Percentiles rank a stretch among this genome's conserved stretches.
These are phyloP conservation scores for Chaetogeoica ovagalla DNA, from an alignment of 2,888 invertebrate species.

Conservation along the genomic window DNA sequence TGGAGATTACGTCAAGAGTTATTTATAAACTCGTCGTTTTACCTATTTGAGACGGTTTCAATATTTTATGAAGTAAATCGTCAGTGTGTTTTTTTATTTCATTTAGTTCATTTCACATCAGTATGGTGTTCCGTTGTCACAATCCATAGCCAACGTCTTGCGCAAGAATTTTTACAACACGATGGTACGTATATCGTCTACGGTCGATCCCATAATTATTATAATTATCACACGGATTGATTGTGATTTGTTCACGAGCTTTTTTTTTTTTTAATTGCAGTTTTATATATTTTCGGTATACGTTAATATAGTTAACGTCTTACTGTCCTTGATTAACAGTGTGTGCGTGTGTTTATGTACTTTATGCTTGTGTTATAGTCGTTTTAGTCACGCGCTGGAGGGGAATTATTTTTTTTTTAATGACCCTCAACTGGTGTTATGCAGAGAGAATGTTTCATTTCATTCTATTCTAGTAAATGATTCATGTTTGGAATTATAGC, in stretches of 20 bases:
- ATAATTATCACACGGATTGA: background rate
- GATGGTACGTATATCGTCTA: no score
- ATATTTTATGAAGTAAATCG: no score
- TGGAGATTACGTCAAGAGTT: no score
- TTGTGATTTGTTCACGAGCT: background rate
- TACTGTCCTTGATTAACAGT: constrained; percentile 35
- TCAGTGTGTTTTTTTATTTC: no score
- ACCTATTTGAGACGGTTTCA: no score
- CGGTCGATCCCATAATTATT: background rate
- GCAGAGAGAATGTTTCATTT: constrained; percentile 18
- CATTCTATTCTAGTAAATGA: constrained; percentile 29
- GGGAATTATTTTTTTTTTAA: constrained; percentile 13
- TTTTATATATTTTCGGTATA: background rate
- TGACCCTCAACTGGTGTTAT: constrained; percentile 35
- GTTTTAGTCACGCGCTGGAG: constrained; percentile 26
- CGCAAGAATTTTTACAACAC: no score
- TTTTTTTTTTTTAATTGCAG: background rate
- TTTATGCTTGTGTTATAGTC: constrained; percentile 23
- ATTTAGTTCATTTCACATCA: no score
- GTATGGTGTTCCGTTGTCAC: no score
- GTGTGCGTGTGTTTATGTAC: background rate
- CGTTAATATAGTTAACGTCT: background rate
- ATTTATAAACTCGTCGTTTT: no score
- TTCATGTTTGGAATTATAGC: constrained; percentile 8
- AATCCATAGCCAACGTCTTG: no score